Base-by-base conservation (phyloP, 1,140 invertebrate genomes). In the Drosophila hydei region DNA sequence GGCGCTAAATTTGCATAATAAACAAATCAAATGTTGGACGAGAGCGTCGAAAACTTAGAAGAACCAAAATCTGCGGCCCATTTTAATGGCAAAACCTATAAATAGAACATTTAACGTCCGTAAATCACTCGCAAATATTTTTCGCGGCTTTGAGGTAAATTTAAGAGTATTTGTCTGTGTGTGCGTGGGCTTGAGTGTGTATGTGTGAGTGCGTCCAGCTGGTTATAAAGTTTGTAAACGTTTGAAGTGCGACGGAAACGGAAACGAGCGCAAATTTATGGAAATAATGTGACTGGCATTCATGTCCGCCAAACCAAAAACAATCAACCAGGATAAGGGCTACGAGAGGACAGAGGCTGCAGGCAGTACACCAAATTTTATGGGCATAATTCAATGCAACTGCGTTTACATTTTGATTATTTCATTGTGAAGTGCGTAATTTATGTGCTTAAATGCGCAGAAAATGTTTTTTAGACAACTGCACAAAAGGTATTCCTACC, bases 51-150 rank as follows among this genome's bases (percentile, higher is more conserved):
- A 21, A 48, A 77, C 68, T 84, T 85, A 77, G 79, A 73, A 60
- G 59, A 50, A 33, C 60, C 60, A 21, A 69, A 77, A 72, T 59
- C 64, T 68, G 45, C 47, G 65, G 47, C 43, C 38, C 55, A 33
- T 70, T 62, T 38, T 72, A 88, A 89, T 83, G 79, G 79, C 83
- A 88, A 88, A 88, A 88, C 83, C 72, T 72, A 88, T 88, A 88
- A 88, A 89, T 88, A 83, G 75, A 84, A 88, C 83, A 88, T 89
- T 71, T 88, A 88, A 65, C 83, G 84, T 75, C 75, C 75, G 81
- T 88, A 88, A 88, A 88, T 88, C 83, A 88, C 79, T 88, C 71
- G 64, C 65, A 79, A 83, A 83, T 83, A 65, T 83, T 72, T 83
- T 65, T 63, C 42, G 80, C 61, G 80, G 80, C 63, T 75, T 59